phyloP scores from a whole-genome alignment of 2,797 vertebrate species.

The Myotis findleyi region DNA sequence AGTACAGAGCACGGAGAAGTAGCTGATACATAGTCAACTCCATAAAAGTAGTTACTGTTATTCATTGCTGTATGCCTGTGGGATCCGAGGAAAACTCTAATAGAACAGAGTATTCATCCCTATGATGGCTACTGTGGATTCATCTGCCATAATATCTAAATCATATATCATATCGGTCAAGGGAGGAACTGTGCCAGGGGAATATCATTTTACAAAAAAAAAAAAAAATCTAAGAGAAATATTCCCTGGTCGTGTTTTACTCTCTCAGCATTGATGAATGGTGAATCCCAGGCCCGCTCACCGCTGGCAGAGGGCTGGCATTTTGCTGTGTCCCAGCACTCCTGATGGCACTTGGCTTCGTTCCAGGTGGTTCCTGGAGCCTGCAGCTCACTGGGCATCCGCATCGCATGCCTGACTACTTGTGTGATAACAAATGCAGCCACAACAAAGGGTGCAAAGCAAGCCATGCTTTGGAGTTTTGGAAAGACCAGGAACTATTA shows the following conservation, averaged over 20 bases:
- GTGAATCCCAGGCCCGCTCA: conserved; percentile 81
- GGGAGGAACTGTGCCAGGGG: conserved; percentile 38
- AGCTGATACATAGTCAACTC: conserved; percentile 43
- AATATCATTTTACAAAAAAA: conserved; percentile 72
- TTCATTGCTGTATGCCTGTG: conserved; percentile 68
- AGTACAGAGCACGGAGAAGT: background rate
- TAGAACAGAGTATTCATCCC: conserved; percentile 75
- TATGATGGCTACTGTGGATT: background rate
- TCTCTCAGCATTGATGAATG: conserved; percentile 79
- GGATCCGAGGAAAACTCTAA: conserved; percentile 77
- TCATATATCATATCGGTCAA: background rate
- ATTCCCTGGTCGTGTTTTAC: conserved; percentile 83
- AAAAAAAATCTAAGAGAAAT: conserved; percentile 69
- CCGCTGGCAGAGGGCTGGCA: conserved; percentile 62
- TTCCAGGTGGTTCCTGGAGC: conserved; percentile 82
- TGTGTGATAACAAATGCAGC: conserved; percentile 78
- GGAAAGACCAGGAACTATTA: conserved; percentile 76
- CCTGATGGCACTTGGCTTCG: conserved; percentile 86
- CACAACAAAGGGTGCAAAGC: conserved; percentile 73
- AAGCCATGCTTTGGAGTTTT: conserved; percentile 54
- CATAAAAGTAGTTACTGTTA: background rate
- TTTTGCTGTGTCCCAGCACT: conserved; percentile 77
- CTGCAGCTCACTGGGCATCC: conserved; percentile 77
- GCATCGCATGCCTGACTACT: conserved; percentile 70
- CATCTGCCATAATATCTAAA: conserved; percentile 68